Base-by-base conservation (phyloP, 2,888 invertebrate species). In the Atherix ibis region DNA sequence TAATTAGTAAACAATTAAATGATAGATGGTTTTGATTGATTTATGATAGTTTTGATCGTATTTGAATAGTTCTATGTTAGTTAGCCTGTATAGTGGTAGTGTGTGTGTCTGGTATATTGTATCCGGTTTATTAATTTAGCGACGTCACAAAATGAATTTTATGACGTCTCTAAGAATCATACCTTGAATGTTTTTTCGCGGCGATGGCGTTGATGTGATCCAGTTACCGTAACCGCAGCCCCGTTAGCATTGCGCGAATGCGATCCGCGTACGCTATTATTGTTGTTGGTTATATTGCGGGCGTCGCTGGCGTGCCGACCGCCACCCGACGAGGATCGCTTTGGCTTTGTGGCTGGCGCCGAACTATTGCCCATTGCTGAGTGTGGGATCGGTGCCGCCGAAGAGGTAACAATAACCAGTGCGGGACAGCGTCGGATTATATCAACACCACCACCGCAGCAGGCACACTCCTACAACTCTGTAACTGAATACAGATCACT, bases 401-500 rank as follows among this genome's bases (percentile, higher is more conserved):
- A 31, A 31, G 31, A 24, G 22, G 35, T 35, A 12, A 47, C 38
- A 44, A 40, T 38, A 45, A 47, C 42, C 49, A 49, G 40, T 47
- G 48, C 36, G 43, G 37, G 39, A 34, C 37, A 41, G 43, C 56
- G 54, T 39, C 58, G 54, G 48, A 54, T 51, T 43, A 57, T 49
- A 58, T 58, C 58, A 48, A 60, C 58, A 43, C 60, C 60, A 47
- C 57, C 61, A 48, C 61, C 60, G 56, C 60, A 61, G 56, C 61
- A 60, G 53, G 60, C 60, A 55, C 60, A 60, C 50, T 58, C 61
- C 62, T 71, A 74, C 63, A 74, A 65, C 53, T 71, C 77, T 36
- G 83, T 77, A 44, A 83, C 79, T 32, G 80, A 81, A 53, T 80
- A 82, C 43, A 82, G 54, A 54, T 76, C 71, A 35, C 67, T 63